These are phyloP conservation scores for Nebria ingens DNA, from an alignment of 1,140 invertebrate genomes.

Conservation along the genomic window DNA sequence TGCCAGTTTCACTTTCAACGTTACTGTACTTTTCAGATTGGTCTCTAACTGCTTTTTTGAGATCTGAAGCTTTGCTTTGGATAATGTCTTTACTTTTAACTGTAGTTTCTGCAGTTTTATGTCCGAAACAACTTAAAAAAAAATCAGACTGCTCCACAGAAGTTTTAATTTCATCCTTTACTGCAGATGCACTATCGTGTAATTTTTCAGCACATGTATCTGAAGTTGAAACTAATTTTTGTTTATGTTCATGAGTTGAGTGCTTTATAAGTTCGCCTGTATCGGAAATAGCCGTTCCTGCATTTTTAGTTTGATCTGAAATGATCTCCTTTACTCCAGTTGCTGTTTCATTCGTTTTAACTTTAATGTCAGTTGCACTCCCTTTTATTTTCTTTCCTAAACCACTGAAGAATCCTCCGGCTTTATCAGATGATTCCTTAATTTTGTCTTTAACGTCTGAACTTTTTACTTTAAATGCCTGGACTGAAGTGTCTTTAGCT, in stretches of 20 bases:
- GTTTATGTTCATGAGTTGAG: neutral
- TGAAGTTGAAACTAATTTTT: no score
- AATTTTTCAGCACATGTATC: conserved; percentile 6
- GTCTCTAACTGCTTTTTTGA: conserved; percentile 8
- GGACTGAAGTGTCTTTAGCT: no score
- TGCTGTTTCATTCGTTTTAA: no score
- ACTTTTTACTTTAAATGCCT: no score
- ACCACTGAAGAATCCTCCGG: no score
- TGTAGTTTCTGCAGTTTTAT: neutral
- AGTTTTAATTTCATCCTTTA: neutral
- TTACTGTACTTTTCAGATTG: neutral
- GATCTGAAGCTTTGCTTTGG: neutral
- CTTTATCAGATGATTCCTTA: no score
- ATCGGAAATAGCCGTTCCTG: neutral
- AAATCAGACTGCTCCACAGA: neutral
- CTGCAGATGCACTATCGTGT: neutral
- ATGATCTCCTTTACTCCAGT: neutral
- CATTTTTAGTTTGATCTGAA: neutral
- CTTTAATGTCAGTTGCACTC: no score
- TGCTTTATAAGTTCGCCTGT: neutral
- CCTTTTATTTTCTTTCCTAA: no score
- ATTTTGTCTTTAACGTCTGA: no score
- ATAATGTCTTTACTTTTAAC: conserved; percentile 1
- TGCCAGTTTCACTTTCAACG: neutral
- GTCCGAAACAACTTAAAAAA: neutral